These are phyloP conservation scores for Helicoverpa assulta DNA, from an alignment of 2,888 invertebrate genomes.

Conservation along the genomic window DNA sequence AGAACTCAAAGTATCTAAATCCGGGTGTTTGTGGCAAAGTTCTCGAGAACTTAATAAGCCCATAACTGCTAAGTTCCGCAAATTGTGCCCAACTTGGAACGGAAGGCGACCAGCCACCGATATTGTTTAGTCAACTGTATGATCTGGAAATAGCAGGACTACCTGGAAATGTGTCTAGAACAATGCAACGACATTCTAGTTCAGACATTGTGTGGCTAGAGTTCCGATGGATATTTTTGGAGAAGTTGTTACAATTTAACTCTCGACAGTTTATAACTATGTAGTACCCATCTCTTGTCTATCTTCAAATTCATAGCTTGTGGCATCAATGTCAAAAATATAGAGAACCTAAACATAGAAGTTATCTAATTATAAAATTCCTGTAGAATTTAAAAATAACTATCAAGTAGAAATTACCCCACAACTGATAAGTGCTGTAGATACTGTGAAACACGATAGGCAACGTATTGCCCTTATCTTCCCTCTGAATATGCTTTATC, in stretches of 20 bases:
- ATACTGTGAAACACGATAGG: conserved; percentile 52
- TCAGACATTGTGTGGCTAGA: conserved; percentile 28
- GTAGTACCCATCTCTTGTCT: no score
- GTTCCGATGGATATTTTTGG: conserved; percentile 23
- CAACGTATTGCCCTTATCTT: conserved; percentile 46
- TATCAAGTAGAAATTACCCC: not conserved
- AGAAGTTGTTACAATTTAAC: not conserved
- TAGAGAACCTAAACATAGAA: no score
- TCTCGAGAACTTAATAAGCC: conserved; percentile 33
- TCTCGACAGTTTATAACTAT: no score
- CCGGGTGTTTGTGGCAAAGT: conserved; percentile 21
- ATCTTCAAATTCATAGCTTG: no score
- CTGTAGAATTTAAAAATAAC: conserved; percentile 4
- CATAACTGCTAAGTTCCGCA: conserved; percentile 9
- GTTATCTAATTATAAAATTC: no score
- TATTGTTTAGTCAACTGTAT: conserved; percentile 55
- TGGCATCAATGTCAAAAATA: no score
- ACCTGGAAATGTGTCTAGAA: conserved; percentile 62
- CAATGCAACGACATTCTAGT: conserved; percentile 45
- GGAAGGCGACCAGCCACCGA: conserved; percentile 35
- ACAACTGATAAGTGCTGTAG: conserved; percentile 27
- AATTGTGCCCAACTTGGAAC: conserved; percentile 44
- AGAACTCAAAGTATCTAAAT: conserved; percentile 17
- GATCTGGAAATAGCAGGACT: conserved; percentile 59
- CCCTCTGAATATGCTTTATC: conserved; percentile 41